Evolutionary conservation across 2,888 invertebrate species (phyloP).

Genomic region (Stegophylla sp.): DNA sequence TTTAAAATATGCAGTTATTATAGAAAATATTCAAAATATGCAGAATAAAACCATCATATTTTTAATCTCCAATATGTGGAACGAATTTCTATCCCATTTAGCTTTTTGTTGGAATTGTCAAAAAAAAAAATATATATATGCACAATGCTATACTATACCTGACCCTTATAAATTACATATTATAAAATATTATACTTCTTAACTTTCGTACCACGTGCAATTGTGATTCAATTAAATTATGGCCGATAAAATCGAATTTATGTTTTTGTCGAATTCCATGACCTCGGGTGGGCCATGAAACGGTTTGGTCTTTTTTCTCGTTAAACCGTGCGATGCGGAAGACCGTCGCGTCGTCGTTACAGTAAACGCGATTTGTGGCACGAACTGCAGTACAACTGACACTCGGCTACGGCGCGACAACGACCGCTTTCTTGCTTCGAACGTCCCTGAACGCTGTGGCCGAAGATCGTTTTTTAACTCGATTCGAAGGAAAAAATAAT

Average conservation of each 20-base stretch:
- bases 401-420: too few species aligned
- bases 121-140: too few species aligned
- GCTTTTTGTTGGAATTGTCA: too few species aligned
- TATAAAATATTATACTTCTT: not conserved
- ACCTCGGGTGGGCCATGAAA: slow-evolving; percentile 33
- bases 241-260: not conserved
- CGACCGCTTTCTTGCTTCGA: slow-evolving; percentile 21
- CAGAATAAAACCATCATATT: too few species aligned
- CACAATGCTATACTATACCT: too few species aligned
- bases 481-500: not conserved
- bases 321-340: slow-evolving; percentile 35
- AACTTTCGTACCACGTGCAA: too few species aligned
- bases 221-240: not conserved
- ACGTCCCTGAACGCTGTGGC: slow-evolving; percentile 11
- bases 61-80: too few species aligned
- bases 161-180: too few species aligned
- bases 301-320: not conserved
- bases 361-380: slow-evolving; percentile 1
- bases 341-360: slow-evolving; percentile 1
- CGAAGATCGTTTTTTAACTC: not conserved
- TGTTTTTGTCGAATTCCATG: slow-evolving; percentile 6
- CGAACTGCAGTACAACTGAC: not conserved
- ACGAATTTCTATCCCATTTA: too few species aligned
- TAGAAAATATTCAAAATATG: too few species aligned
- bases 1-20: too few species aligned